Conservation (phyloP, 2,797 vertebrate genomes). For the Psittacula derbiana region DNA sequence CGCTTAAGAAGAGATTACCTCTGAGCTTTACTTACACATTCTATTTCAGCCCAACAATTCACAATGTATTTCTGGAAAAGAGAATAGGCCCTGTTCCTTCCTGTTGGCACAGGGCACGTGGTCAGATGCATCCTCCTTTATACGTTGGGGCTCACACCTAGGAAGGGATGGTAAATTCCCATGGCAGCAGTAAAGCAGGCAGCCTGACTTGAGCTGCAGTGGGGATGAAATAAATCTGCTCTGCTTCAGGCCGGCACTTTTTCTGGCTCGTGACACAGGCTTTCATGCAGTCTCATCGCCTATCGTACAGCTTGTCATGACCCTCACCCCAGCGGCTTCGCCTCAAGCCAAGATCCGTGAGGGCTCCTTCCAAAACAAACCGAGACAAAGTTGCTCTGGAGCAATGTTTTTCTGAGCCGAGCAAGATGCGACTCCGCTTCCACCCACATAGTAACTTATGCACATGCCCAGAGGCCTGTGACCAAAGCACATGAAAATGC, state of each 20-base stretch:
- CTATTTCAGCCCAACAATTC: conserved; percentile 63
- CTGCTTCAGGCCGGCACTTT: not conserved
- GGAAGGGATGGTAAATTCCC: not conserved
- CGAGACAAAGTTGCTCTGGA: not conserved
- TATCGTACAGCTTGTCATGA: not conserved
- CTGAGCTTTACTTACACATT: conserved; percentile 66
- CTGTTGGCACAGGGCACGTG: not conserved
- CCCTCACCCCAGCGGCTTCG: not conserved
- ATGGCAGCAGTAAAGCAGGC: not conserved
- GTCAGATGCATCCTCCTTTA: not conserved
- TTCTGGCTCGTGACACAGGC: not conserved
- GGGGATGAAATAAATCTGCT: conserved; percentile 36
- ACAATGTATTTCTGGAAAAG: conserved; percentile 41
- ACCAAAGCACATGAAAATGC: not conserved
- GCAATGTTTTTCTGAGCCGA: not conserved
- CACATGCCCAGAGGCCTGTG: not conserved
- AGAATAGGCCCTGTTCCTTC: not conserved
- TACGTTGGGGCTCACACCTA: not conserved
- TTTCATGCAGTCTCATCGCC: not conserved
- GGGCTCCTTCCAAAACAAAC: conserved; percentile 46
- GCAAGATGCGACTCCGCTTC: not conserved
- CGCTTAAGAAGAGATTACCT: conserved; percentile 63
- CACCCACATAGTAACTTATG: not conserved
- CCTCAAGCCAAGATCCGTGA: not conserved
- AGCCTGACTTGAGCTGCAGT: not conserved